These are phyloP conservation scores for Pyrrhia umbra DNA, from an alignment of 2,888 invertebrate genomes.

Conservation along the genomic window DNA sequence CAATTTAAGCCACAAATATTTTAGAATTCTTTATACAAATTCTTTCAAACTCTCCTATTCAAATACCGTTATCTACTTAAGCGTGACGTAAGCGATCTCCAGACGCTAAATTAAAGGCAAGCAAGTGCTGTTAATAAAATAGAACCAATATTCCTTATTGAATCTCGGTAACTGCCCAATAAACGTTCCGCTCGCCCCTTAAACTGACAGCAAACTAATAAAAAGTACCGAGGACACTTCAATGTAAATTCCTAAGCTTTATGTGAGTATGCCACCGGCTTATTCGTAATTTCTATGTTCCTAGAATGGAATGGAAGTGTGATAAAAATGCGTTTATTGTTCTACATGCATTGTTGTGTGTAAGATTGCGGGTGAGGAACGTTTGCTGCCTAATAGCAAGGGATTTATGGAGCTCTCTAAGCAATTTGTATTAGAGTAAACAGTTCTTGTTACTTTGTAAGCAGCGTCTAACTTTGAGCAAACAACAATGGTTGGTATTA, in stretches of 20 bases:
- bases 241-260: constrained; percentile 70
- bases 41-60: neutral
- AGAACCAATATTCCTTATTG: constrained; percentile 78
- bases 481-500: too few relatives aligned
- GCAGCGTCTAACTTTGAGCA: too few relatives aligned
- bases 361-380: neutral
- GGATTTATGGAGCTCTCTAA: too few relatives aligned
- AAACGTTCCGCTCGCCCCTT: constrained; percentile 70
- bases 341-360: constrained; percentile 31
- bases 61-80: neutral
- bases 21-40: neutral
- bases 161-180: constrained; percentile 81
- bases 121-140: constrained; percentile 55
- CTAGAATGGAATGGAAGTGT: constrained; percentile 35
- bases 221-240: constrained; percentile 66
- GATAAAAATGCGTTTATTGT: constrained; percentile 42
- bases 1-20: neutral
- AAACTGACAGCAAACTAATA: constrained; percentile 74
- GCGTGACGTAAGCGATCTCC: constrained; percentile 13
- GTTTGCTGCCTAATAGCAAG: neutral
- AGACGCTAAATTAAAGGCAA: constrained; percentile 15
- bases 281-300: constrained; percentile 63
- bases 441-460: neutral
- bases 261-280: constrained; percentile 61
- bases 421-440: too few relatives aligned